Evolutionary conservation across 2,888 invertebrate species (phyloP), one percentile per base, ranked within the genome.

Genomic region (Embidobia sp.): DNA sequence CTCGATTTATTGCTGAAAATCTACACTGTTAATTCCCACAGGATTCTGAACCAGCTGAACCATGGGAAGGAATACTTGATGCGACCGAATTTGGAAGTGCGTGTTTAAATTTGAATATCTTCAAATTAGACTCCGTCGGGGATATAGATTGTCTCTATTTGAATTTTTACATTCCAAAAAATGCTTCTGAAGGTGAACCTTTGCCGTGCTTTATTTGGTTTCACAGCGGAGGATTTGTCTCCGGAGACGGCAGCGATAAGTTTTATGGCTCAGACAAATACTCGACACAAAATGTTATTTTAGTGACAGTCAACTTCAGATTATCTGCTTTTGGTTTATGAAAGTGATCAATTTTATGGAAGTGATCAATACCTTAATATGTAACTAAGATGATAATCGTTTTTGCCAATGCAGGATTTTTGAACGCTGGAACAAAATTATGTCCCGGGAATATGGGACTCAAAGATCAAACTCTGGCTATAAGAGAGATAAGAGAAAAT

Each of bases 41-140:
- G 84, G 90, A 91, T 8, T 91, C 92, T 0, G 84, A 84, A 42
- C 87, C 90, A 2, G 85, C 85, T 0, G 84, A 85, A 16, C 82
- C 89, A 19, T 92, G 92, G 92, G 86, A 84, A 0, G 81, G 90
- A 0, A 79, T 89, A 51, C 90, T 91, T 70, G 90, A 91, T 48
- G 89, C 90, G 0, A 80, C 82, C 1, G 83, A 88, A 13, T 55
- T 22, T 40, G 87, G 86, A 0, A 82, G 86, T 7, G 82, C 85
- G 42, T 89, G 89, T 11, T 70, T 77, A 33, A 1, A 37, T 2
- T 10, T 49, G 1, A 51, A 72, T 2, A 0, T 33, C 0, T n/a
- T 55, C 0, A 26, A 74, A 8, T 0, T n/a, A 5, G 2, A 18
- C 2, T 6, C 79, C 1, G 1, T 69, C 0, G 84, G 84, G 0